phyloP scores from a whole-genome alignment of 1,140 invertebrate species.

The Oryzaephilus surinamensis region DNA sequence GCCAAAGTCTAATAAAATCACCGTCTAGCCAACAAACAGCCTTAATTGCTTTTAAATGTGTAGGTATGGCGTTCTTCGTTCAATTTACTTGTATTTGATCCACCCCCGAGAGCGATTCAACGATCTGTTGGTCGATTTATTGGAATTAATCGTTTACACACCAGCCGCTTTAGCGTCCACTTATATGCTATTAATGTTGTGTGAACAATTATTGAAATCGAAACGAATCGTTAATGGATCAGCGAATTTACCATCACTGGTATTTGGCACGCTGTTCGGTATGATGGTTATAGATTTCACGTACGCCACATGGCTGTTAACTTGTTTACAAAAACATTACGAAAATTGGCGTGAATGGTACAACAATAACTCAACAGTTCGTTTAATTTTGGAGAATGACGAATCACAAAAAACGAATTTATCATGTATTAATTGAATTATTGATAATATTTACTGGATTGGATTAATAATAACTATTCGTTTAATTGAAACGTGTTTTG shows the following conservation, averaged over 20 bases:
- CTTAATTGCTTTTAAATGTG: too few relatives aligned
- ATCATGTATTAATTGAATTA: too few relatives aligned
- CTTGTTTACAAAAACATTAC: slow-evolving; percentile 25
- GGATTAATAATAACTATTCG: too few relatives aligned
- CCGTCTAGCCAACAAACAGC: slow-evolving; percentile 1
- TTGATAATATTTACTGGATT: too few relatives aligned
- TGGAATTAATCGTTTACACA: slow-evolving; percentile 32
- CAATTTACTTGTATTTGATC: slow-evolving; percentile 26
- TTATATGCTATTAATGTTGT: slow-evolving; percentile 31
- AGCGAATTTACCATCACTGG: slow-evolving; percentile 13
- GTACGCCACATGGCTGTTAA: slow-evolving; percentile 32
- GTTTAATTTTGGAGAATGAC: too few relatives aligned
- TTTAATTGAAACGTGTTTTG: too few relatives aligned
- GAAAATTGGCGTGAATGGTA: slow-evolving; percentile 32
- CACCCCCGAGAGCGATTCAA: slow-evolving; percentile 25
- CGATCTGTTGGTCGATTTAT: slow-evolving; percentile 27
- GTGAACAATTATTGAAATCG: slow-evolving; percentile 25
- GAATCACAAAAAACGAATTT: too few relatives aligned
- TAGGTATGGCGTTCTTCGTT: slow-evolving; percentile 28
- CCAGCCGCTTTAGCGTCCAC: slow-evolving; percentile 30
- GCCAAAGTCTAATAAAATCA: too few relatives aligned
- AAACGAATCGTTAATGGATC: too few relatives aligned
- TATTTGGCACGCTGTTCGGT: slow-evolving; percentile 25
- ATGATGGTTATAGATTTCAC: slow-evolving; percentile 35
- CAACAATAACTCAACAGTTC: slow-evolving; percentile 24